These are phyloP conservation scores for Eledone cirrhosa DNA, from an alignment of 2,888 invertebrate species.

Conservation along the genomic window DNA sequence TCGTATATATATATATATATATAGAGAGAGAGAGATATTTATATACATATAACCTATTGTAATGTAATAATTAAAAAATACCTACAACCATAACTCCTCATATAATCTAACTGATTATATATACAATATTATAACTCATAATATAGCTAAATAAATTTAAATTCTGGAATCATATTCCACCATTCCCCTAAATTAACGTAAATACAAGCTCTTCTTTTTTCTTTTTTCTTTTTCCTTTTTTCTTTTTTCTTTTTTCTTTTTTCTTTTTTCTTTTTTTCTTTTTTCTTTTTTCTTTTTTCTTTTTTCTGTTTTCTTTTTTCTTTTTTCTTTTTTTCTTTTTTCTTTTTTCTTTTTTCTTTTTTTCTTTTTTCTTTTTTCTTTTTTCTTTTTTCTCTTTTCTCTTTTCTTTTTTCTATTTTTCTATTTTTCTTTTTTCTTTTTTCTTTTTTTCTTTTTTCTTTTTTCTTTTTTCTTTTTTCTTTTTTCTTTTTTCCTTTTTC, in stretches of 20 bases:
- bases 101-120: too few relatives aligned
- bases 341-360: neutral
- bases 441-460: neutral
- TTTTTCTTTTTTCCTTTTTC: neutral
- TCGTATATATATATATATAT: too few relatives aligned
- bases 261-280: neutral
- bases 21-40: too few relatives aligned
- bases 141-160: too few relatives aligned
- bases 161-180: too few relatives aligned
- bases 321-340: neutral
- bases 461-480: neutral
- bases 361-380: neutral
- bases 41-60: too few relatives aligned
- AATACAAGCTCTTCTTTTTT: too few relatives aligned
- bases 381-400: constrained; percentile 10
- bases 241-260: constrained; percentile 23
- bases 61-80: neutral
- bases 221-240: neutral
- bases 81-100: too few relatives aligned
- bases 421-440: constrained; percentile 35
- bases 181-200: too few relatives aligned
- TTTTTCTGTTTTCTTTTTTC: neutral
- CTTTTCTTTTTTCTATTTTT: neutral
- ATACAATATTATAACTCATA: too few relatives aligned
- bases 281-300: neutral